Base-by-base conservation (phyloP, 2,888 invertebrate species). In the Cantharis rufa region DNA sequence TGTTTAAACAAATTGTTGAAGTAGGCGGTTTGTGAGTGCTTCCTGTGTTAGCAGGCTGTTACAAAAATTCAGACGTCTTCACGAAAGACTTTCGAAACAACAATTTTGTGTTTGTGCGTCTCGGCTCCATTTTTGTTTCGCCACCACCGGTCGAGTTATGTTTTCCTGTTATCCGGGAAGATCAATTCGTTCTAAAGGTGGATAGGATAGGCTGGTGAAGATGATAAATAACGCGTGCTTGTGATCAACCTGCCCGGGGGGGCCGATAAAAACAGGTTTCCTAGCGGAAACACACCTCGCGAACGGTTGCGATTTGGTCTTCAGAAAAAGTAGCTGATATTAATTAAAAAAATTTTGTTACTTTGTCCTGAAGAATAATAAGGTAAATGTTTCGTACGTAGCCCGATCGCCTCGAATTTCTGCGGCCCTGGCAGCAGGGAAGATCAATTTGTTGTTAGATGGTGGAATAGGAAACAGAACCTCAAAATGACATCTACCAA, bases 381-480 rank as follows among this genome's bases (percentile, higher is more conserved):
- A 48, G 48, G 13, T 5, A 48, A n/a, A 48, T 48, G 64, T 21
- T 66, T 13, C 16, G 63, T 18, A 10, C 5, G n/a, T 1, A 0
- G 15, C 18, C 64, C 10, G 13, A 66, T 21, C 9, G 2, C 7
- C 15, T 24, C 13, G 7, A 10, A 13, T 9, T 21, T 24, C 21
- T 66, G 64, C 7, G 13, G 2, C 3, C 64, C 64, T 21, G 24
- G 21, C 24, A 21, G 21, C 13, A 66, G 21, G 24, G 64, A 66
- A 66, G 64, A 66, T 66, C 64, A 66, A 66, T 66, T 66, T 66
- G 64, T 66, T 66, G 64, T 24, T 66, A 66, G 24, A 24, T 48
- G 48, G 48, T 48, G 48, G 48, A 48, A 48, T 48, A 48, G 48
- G 48, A 48, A 48, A 48, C 48, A 48, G 48, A 48, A 48, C n/a